Conservation (phyloP, 2,797 vertebrate species). For the Erpetoichthys calabaricus region DNA sequence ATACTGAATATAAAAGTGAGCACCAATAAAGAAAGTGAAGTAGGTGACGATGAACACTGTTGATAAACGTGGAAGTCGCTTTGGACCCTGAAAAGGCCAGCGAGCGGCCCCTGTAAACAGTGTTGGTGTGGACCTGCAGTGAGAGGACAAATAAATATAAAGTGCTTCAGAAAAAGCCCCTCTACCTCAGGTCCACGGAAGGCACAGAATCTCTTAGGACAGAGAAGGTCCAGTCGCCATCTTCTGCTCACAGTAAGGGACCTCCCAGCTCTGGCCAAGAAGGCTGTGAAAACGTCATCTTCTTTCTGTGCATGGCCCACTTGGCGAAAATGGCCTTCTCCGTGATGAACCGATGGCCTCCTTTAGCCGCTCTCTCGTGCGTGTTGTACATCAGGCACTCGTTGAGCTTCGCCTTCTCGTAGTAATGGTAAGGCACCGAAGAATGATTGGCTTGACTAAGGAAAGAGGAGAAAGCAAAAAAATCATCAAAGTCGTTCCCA, state of each 20-base stretch:
- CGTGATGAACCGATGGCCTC: constrained; percentile 86
- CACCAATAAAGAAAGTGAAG: no score
- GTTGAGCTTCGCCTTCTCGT: constrained; percentile 56
- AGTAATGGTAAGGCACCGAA: constrained; percentile 83
- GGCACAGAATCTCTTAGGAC: no score
- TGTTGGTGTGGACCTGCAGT: no score
- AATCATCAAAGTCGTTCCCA: not conserved
- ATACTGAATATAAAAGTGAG: no score
- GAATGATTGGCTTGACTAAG: constrained; percentile 49
- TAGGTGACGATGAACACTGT: no score
- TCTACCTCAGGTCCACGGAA: no score
- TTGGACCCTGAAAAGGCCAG: no score
- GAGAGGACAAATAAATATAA: no score
- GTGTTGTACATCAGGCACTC: constrained; percentile 79
- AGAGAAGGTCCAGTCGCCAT: not conserved
- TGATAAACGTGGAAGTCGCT: no score
- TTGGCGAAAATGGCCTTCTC: constrained; percentile 82
- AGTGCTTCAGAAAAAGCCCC: no score
- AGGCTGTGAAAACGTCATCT: constrained; percentile 64
- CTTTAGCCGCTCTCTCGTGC: constrained; percentile 56
- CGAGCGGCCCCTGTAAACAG: no score
- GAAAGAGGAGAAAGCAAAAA: not conserved
- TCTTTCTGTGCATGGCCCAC: constrained; percentile 62
- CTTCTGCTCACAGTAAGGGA: no score
- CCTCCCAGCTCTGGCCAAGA: constrained; percentile 44